phyloP scores from a whole-genome alignment of 2,888 invertebrate genomes.

The Chrysolina americana region DNA sequence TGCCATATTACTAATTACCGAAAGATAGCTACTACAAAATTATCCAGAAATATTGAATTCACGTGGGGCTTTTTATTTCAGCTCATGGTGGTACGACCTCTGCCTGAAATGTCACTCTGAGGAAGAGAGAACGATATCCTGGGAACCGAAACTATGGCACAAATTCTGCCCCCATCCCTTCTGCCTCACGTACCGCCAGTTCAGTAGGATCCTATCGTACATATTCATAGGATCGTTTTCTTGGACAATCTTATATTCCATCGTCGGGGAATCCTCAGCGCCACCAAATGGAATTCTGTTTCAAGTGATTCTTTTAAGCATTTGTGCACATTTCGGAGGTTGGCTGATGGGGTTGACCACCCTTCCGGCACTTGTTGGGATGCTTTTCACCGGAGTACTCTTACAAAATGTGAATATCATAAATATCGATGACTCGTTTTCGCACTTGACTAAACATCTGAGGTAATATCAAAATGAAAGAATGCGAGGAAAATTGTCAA shows the following conservation, averaged over 20 bases:
- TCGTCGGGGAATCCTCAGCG: constrained; percentile 84
- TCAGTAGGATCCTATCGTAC: constrained; percentile 50
- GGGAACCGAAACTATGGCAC: constrained; percentile 88
- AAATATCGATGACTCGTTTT: constrained; percentile 76
- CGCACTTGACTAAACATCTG: constrained; percentile 78
- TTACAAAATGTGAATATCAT: constrained; percentile 84
- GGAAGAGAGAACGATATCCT: constrained; percentile 77
- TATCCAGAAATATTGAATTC: too few relatives aligned
- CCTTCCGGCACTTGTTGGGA: constrained; percentile 88
- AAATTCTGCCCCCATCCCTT: constrained; percentile 87
- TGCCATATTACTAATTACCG: too few relatives aligned
- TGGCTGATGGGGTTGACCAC: constrained; percentile 85
- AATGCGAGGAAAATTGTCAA: not conserved
- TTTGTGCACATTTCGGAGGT: constrained; percentile 87
- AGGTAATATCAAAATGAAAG: constrained; percentile 71
- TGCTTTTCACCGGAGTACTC: constrained; percentile 86
- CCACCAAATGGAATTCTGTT: constrained; percentile 90
- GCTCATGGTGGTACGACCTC: constrained; percentile 88
- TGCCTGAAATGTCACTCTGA: constrained; percentile 84
- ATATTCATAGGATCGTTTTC: constrained; percentile 79
- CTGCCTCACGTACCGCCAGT: constrained; percentile 83
- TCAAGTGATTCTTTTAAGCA: constrained; percentile 81
- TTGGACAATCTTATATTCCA: constrained; percentile 84
- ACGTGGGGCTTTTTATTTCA: constrained; percentile 63
- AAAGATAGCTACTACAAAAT: too few relatives aligned